Percentiles rank a stretch among this genome's conserved stretches.
Evolutionary conservation across 2,113 vertebrate species (phyloP).

Genomic region (Percopsis transmontana): DNA sequence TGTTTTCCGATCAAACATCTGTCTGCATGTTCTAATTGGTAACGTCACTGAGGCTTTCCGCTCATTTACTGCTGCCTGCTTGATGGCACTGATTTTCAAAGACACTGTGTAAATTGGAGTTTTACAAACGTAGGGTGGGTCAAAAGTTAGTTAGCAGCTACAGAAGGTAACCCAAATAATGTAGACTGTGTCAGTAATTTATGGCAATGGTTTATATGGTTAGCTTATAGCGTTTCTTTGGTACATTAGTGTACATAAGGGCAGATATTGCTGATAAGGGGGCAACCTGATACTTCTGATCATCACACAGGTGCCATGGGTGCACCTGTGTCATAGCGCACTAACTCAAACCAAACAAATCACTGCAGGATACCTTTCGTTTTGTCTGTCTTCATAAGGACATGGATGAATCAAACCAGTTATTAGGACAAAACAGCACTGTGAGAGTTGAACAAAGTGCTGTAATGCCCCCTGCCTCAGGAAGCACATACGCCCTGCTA

Average conservation of each 20-base stretch:
- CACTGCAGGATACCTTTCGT: constrained; percentile 11
- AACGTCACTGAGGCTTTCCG: background rate
- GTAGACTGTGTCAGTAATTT: background rate
- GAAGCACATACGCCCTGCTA: background rate
- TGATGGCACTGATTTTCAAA: background rate
- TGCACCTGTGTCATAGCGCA: background rate
- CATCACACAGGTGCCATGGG: too few species aligned
- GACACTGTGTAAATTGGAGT: background rate
- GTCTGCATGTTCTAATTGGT: constrained; percentile 27
- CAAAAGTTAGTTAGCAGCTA: background rate
- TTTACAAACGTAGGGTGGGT: background rate
- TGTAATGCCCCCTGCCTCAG: background rate
- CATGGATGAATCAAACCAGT: constrained; percentile 3
- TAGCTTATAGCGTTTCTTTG: too few species aligned
- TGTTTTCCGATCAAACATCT: constrained; percentile 34
- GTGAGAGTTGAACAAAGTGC: background rate
- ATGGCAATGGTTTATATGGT: too few species aligned
- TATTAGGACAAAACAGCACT: too few species aligned
- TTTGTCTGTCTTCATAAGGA: background rate
- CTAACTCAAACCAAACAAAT: constrained; percentile 17
- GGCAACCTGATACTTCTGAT: background rate
- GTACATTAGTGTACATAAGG: background rate
- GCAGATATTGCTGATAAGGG: background rate
- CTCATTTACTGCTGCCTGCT: constrained; percentile 17
- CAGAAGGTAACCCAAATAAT: too few species aligned